Base-by-base conservation (phyloP, 2,113 vertebrate genomes). In the Leptocoma aspasia region DNA sequence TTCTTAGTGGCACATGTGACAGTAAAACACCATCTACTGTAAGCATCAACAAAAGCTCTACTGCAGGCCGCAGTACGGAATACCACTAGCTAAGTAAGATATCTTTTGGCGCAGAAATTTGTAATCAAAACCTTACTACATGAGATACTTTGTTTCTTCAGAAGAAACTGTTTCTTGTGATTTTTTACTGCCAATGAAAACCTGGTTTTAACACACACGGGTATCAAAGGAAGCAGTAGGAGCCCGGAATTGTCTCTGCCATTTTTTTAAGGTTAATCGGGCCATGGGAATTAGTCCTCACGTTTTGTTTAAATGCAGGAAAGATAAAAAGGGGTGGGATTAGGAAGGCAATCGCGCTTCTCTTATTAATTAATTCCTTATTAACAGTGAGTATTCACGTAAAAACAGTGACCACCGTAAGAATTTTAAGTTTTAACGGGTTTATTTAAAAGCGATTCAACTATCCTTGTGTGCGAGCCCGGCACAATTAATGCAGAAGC, bases 131-230 rank as follows among this genome's bases (percentile, higher is more conserved):
- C 21, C 13, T 56, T 27, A 8, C 31, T 56, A 30, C 61, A 61
- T 1, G 31, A 53, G 15, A 28, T 61, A 37, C 15, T 35, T 50
- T 35, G 11, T 80, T 76, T 37, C 50, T 39, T 64, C 27, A 33
- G 45, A 77, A 68, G 10, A 66, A n/a, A 53, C 10, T 7, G 10
- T 33, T 82, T 64, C 47, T 71, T 59, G 24, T 33, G 21, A 47
- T 37, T 39, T 56, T 72, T 35, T 69, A 30, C 45, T 10, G 6
- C 21, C 15, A 33, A 2, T 30, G 26, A 28, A 79, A 90, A 63
- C 31, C 42, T 5, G 13, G 17, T 26, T 79, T 75, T 71, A 31
- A 71, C 15, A 11, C 8, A 2, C 0, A 2, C 0, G 2, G 4
- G 13, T 49, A 18, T 26, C 22, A 31, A 30, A 37, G 11, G 28